Percentiles rank a stretch among this genome's conserved stretches.
phyloP scores from a whole-genome alignment of 1,140 invertebrate species.

The Drosophila teissieri region DNA sequence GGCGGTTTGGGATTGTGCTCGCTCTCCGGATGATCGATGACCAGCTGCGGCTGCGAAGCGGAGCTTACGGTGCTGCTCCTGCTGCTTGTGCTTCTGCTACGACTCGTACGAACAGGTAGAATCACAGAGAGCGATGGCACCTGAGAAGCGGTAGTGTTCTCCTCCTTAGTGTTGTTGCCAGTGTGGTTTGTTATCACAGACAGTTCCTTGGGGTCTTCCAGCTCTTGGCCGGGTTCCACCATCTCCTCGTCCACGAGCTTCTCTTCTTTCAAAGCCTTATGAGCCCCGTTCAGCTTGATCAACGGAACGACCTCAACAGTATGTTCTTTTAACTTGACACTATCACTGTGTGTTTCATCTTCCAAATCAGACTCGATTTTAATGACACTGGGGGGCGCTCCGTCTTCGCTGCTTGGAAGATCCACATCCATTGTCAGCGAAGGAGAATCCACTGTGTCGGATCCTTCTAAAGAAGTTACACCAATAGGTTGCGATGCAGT shows the following conservation, averaged over 20 bases:
- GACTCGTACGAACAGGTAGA: slow-evolving; percentile 25
- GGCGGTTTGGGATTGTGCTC: slow-evolving; percentile 47
- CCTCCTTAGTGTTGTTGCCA: slow-evolving; percentile 16
- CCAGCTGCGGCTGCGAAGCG: slow-evolving; percentile 65
- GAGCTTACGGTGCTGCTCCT: slow-evolving; percentile 63
- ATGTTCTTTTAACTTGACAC: not conserved
- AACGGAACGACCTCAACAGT: slow-evolving; percentile 1
- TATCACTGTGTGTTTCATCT: slow-evolving; percentile 15
- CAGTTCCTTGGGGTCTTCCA: slow-evolving; percentile 33
- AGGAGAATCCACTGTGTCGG: slow-evolving; percentile 36
- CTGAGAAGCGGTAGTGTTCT: slow-evolving; percentile 1
- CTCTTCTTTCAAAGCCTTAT: slow-evolving; percentile 15
- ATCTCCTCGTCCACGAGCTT: not conserved
- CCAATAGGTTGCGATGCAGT: not conserved
- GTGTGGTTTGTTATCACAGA: slow-evolving; percentile 66
- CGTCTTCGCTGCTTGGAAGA: slow-evolving; percentile 15
- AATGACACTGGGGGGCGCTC: slow-evolving; percentile 11
- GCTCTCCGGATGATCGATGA: slow-evolving; percentile 72
- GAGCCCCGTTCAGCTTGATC: slow-evolving; percentile 58
- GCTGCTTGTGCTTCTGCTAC: slow-evolving; percentile 32
- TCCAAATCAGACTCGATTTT: slow-evolving; percentile 59
- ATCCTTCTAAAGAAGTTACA: slow-evolving; percentile 14
- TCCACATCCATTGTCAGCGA: slow-evolving; percentile 48
- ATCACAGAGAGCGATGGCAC: slow-evolving; percentile 6
- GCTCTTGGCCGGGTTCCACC: not conserved